Base-by-base conservation (phyloP, 1,140 invertebrate species). In the Ditylenchus dipsaci region DNA sequence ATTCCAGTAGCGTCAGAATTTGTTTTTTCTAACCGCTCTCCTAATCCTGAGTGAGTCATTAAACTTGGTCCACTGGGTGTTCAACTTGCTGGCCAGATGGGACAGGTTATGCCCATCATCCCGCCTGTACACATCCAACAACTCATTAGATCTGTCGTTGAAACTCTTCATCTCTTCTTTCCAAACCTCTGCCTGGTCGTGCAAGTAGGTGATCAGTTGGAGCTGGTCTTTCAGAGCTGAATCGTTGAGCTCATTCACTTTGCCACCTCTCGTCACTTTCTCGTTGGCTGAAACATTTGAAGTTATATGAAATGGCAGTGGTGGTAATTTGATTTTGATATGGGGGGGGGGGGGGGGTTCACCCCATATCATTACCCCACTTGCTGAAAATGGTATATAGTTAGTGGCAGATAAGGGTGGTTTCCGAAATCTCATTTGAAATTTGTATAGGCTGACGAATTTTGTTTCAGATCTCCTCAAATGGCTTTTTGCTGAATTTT, bases 31-130 rank as follows among this genome's bases (percentile, higher is more conserved):
- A 7, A 61, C 68, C 19, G 68, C 66, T 15, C 67, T 45, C 21
- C 68, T 64, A 58, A 70, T 70, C 17, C 68, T 65, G 29, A 70
- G 29, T 56, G 38, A 42, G 62, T 81, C 79, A 62, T 80, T 81
- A 45, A 82, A 81, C 65, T 80, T 82, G 7, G 79, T 75, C 79
- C 80, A 81, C 21, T 68, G 64, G 45, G 75, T 79, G 65, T 81
- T 82, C 21, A 82, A 38, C 59, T 71, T 73, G 59, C 73, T 76
- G 1, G 75, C 70, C 38, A 69, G 43, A 69, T 82, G 80, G 13
- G 76, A 79, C 30, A 81, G 62, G 45, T 73, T 79, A 59, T 82
- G 80, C 0, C 75, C 74, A 30, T 81, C 80, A 49, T 81, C 79
- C 17, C 74, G 65, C 27, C 53, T 56, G 53, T 72, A 80, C 19